These are phyloP conservation scores for Molorchus minor DNA, from an alignment of 2,888 invertebrate species.

Conservation along the genomic window DNA sequence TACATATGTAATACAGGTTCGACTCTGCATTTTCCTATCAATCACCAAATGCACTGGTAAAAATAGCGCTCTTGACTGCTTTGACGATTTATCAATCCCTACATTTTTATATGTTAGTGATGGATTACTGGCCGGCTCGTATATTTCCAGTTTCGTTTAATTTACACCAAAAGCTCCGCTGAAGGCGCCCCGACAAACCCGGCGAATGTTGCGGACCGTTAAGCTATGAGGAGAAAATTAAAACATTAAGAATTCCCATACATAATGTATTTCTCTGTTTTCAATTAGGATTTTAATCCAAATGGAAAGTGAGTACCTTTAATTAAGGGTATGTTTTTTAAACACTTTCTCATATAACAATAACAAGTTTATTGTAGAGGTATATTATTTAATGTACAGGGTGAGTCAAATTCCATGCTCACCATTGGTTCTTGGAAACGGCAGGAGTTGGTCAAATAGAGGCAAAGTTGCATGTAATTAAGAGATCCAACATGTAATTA, in stretches of 20 bases:
- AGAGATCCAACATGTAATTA: not conserved
- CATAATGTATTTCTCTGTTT: conserved; percentile 13
- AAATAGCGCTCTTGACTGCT: not conserved
- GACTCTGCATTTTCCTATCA: not conserved
- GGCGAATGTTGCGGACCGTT: not conserved
- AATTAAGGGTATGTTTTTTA: not conserved
- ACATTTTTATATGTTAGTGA: conserved; percentile 6
- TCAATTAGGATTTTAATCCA: conserved; percentile 9
- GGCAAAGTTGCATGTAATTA: not conserved
- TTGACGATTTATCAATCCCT: conserved; percentile 11
- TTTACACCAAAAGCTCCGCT: conserved; percentile 6
- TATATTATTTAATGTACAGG: not conserved
- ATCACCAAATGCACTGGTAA: not conserved
- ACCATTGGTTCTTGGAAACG: not conserved
- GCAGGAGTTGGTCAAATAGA: not conserved
- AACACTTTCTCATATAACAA: not conserved
- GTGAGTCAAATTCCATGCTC: not conserved
- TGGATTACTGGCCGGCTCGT: conserved; percentile 9
- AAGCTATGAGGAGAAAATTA: conserved; percentile 20
- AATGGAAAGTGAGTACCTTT: conserved; percentile 1
- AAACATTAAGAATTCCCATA: conserved; percentile 26
- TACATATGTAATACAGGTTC: too few relatives aligned
- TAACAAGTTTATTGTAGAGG: too few relatives aligned
- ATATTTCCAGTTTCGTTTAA: conserved; percentile 5
- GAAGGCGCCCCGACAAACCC: conserved; percentile 6